A percentile compares a stretch with the other conserved stretches of the same genome.
Evolutionary conservation across 2,888 invertebrate species (phyloP).

Genomic region (Octonoba sinensis): DNA sequence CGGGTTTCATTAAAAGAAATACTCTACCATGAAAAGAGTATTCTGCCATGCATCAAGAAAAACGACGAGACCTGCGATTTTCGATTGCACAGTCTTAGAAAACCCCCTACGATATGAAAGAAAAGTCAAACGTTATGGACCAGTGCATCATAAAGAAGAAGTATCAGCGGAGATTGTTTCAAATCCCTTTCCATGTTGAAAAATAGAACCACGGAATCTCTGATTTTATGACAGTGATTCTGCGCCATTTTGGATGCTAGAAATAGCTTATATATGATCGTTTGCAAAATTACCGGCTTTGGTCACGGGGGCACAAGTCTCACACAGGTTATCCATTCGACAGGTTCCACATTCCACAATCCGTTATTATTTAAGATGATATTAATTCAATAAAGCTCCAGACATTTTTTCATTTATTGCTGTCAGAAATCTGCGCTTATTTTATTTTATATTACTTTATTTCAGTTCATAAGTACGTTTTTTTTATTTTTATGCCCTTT

Average conservation of each 20-base stretch:
- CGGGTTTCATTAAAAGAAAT: too few relatives aligned
- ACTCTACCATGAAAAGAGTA: too few relatives aligned
- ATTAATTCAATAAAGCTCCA: too few relatives aligned
- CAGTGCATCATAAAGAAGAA: constrained; percentile 44
- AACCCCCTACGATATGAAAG: constrained; percentile 9
- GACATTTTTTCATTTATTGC: too few relatives aligned
- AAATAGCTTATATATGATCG: constrained; percentile 44
- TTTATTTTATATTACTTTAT: too few relatives aligned
- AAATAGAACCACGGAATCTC: constrained; percentile 27
- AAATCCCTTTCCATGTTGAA: constrained; percentile 25
- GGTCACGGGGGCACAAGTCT: constrained; percentile 3
- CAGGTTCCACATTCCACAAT: not conserved
- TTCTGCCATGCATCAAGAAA: too few relatives aligned
- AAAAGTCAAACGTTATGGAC: constrained; percentile 44
- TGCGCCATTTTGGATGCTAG: constrained; percentile 26
- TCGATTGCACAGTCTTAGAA: too few relatives aligned
- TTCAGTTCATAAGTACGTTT: too few relatives aligned
- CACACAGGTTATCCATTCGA: constrained; percentile 30
- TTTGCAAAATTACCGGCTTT: constrained; percentile 39
- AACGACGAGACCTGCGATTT: too few relatives aligned
- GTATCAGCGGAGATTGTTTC: constrained; percentile 44
- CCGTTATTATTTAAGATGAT: too few relatives aligned
- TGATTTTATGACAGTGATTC: constrained; percentile 38
- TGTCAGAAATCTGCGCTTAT: too few relatives aligned
- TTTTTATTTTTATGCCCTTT: too few relatives aligned